Conservation (phyloP, 2,797 vertebrate genomes). For the Argyrosomus regius region DNA sequence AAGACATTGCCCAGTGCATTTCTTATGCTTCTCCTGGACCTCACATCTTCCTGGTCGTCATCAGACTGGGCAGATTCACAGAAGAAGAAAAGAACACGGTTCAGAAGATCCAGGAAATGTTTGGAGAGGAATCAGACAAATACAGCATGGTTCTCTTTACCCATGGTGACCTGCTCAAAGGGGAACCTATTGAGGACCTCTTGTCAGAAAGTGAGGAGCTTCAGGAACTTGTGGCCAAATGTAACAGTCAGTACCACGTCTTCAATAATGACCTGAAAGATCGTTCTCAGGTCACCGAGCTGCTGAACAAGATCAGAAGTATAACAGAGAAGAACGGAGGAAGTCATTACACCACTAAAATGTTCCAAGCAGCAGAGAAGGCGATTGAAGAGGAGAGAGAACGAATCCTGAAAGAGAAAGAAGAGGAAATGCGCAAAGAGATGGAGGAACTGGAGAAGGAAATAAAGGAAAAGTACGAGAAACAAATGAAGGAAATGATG, state of each 20-base stretch:
- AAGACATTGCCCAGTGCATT: background rate
- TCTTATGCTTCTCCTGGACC: constrained; percentile 13
- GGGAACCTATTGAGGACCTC: no score
- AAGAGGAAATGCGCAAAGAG: accelerated
- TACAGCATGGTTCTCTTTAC: background rate
- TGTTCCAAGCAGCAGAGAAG: background rate
- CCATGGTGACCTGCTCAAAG: background rate
- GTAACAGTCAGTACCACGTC: constrained; percentile 5
- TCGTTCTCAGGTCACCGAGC: background rate
- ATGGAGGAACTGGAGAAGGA: accelerated
- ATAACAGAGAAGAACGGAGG: background rate
- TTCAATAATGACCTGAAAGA: background rate
- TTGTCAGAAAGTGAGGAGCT: background rate
- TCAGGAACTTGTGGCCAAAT: background rate
- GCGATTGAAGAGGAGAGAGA: background rate
- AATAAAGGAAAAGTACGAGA: no score
- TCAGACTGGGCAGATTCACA: constrained; percentile 1
- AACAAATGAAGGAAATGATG: no score
- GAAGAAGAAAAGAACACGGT: background rate
- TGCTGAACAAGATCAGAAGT: constrained; percentile 3
- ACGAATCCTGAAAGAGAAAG: background rate
- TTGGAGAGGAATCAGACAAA: background rate
- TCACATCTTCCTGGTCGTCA: background rate
- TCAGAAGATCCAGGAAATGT: background rate
- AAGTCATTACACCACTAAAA: background rate